These are phyloP conservation scores for Chloroceryle aenea DNA, from an alignment of 2,113 vertebrate genomes.

Conservation along the genomic window DNA sequence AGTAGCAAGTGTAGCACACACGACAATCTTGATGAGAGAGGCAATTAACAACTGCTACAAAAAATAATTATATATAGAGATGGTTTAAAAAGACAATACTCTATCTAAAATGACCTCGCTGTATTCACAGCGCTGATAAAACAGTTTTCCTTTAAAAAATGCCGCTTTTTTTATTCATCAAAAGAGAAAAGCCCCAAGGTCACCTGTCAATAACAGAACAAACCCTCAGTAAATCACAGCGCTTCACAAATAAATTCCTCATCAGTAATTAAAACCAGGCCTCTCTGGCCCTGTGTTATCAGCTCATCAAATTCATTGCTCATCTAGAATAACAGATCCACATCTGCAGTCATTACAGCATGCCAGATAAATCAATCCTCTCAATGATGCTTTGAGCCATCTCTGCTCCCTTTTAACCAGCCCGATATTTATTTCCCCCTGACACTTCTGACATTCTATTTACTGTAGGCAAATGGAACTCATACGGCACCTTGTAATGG, in stretches of 20 bases:
- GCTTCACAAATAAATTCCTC: conserved; percentile 86
- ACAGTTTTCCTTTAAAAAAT: conserved; percentile 56
- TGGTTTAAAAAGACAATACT: conserved; percentile 37
- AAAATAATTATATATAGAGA: conserved; percentile 59
- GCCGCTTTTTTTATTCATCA: conserved; percentile 66
- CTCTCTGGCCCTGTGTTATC: conserved; percentile 83
- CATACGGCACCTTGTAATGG: conserved; percentile 85
- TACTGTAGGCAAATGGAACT: conserved; percentile 90
- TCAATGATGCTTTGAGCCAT: conserved; percentile 84
- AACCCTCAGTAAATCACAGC: conserved; percentile 82
- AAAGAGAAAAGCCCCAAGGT: conserved; percentile 82
- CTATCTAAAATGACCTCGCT: conserved; percentile 70
- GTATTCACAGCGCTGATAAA: conserved; percentile 70
- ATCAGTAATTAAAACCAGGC: conserved; percentile 90
- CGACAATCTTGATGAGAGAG: neutral
- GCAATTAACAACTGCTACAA: conserved; percentile 45
- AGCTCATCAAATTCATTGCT: conserved; percentile 86
- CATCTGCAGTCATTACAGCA: conserved; percentile 89
- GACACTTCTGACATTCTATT: conserved; percentile 90
- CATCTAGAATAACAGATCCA: conserved; percentile 88
- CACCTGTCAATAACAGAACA: conserved; percentile 85
- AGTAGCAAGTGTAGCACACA: conserved; percentile 14
- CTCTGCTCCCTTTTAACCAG: conserved; percentile 84
- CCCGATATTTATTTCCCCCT: conserved; percentile 86
- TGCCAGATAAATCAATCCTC: conserved; percentile 86